Conservation (phyloP, 2,797 vertebrate species). For the Chiloscyllium punctatum region DNA sequence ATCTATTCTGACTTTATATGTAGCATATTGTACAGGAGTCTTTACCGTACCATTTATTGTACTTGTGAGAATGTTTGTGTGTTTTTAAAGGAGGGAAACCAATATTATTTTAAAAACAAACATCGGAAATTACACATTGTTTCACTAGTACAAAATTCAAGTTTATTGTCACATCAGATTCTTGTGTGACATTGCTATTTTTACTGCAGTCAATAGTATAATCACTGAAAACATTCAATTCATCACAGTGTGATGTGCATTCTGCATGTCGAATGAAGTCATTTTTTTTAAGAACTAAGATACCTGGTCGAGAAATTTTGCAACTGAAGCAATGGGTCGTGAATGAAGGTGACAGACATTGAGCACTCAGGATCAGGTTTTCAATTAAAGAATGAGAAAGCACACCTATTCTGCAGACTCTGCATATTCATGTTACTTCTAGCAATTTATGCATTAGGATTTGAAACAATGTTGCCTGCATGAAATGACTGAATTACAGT, state of each 20-base stretch:
- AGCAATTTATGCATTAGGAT: not conserved
- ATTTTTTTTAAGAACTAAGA: not conserved
- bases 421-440: not conserved
- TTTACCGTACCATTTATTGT: not conserved
- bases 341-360: not conserved
- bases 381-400: conserved; percentile 15
- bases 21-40: not conserved
- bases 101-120: not conserved
- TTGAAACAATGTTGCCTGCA: not conserved
- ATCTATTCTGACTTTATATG: not conserved
- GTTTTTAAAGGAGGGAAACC: not conserved
- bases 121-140: not conserved
- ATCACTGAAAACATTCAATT: not conserved
- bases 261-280: not conserved
- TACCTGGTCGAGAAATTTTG: not conserved
- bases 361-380: not conserved
- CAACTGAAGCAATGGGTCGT: not conserved
- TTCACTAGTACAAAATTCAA: not conserved
- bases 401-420: not conserved
- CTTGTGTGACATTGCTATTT: not conserved
- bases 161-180: not conserved
- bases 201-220: not conserved
- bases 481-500: not conserved
- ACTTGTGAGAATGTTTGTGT: not conserved
- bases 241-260: not conserved